Percentiles rank a stretch among this genome's conserved stretches.
phyloP scores from a whole-genome alignment of 1,140 invertebrate genomes.

The Coenobita brevimanus region DNA sequence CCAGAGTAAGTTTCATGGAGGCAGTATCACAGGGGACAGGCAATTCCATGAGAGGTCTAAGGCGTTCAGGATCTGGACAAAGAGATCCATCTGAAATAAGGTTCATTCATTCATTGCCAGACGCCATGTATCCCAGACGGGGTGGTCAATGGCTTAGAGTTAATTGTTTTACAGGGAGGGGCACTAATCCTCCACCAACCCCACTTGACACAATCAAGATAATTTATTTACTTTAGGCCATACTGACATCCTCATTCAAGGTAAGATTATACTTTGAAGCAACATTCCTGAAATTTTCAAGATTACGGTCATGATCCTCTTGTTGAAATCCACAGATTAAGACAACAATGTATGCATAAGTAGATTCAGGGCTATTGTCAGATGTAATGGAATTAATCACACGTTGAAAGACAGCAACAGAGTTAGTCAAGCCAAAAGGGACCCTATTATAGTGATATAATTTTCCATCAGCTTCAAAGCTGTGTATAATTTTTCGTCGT shows the following conservation, averaged over 20 bases:
- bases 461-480: conserved; percentile 17
- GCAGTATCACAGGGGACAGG: not conserved
- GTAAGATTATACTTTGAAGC: conserved; percentile 12
- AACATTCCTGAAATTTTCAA: not conserved
- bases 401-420: conserved; percentile 37
- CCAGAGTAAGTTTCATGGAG: not conserved
- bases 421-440: conserved; percentile 28
- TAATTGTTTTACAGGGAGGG: too few species aligned
- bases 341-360: conserved; percentile 20
- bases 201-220: too few species aligned
- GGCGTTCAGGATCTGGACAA: conserved; percentile 3
- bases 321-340: not conserved
- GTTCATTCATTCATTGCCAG: too few species aligned
- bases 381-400: conserved; percentile 21
- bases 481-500: not conserved
- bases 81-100: not conserved
- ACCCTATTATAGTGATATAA: conserved; percentile 14
- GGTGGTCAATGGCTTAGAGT: too few species aligned
- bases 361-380: not conserved
- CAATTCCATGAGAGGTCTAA: not conserved
- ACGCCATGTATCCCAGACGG: too few species aligned
- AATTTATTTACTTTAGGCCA: not conserved
- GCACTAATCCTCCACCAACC: too few species aligned
- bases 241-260: conserved; percentile 21
- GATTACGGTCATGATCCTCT: conserved; percentile 5